Base-by-base conservation (phyloP, 2,888 invertebrate genomes). In the Pristionchus fissidentatus region DNA sequence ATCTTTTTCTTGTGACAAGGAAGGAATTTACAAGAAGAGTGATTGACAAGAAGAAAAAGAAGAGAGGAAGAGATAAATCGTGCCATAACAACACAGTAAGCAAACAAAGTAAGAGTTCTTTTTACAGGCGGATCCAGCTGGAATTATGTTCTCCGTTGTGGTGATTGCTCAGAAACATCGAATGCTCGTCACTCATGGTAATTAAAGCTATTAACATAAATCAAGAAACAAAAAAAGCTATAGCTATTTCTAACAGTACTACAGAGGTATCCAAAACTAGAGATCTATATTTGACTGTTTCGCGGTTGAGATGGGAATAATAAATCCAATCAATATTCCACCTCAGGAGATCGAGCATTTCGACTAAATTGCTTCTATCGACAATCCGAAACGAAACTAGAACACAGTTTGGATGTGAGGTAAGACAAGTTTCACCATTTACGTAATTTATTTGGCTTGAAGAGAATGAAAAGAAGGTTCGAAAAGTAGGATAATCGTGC, bases 141-240 rank as follows among this genome's bases (percentile, higher is more conserved):
- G 89, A 7, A 85, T 91, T 32, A 84, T 85, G 79, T 91, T 90
- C 84, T 88, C 87, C 38, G 88, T 88, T 10, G 88, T 89, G 4
- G 88, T 91, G 5, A 87, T 91, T 52, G 88, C 91, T 8, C 90
- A 92, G 84, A 89, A 90, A 62, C 92, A 92, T 84, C 90, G 87
- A 2, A 78, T 91, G n/a, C 90, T 92, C 82, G 86, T 92, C 57
- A 92, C 92, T 0, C 38, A 88, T 26, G 82, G 82, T 82, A 57
- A 3, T n/a, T 57, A 4, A 4, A 7, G 29, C 29, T 29, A 3
- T 29, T 4, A 57, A 26, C 2, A 57, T n/a, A 4, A 29, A 3
- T 57, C 57, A 10, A n/a, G n/a, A n/a, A n/a, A n/a, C n/a, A n/a
- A n/a, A n/a, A n/a, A n/a, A n/a, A n/a, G n/a, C n/a, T n/a, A n/a